Evolutionary conservation across 2,797 vertebrate species (phyloP), one percentile per base, ranked within the genome.

Genomic region (Girardinus metallicus): DNA sequence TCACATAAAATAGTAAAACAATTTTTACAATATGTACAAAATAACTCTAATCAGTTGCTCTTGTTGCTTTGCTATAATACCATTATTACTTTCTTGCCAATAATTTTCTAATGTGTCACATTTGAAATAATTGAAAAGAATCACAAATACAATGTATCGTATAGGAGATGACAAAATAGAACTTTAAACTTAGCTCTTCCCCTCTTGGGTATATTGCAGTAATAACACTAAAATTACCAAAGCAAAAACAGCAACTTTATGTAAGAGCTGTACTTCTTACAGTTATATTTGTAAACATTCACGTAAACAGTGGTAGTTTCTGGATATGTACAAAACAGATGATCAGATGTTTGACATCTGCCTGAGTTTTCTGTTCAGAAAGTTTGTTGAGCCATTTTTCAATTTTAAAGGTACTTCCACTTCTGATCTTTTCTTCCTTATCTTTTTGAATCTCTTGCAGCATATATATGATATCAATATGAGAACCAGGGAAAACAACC

Each of bases 331-430:
- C 73, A 88, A 76, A 77, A 73, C 51, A 80, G 85, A 88, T 82
- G 12, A 70, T 99, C 94, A 98, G 91, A 99, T 98, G 80, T 98
- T 98, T 74, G 97, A 98, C 93, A 98, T 97, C 86, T 97, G 97
- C 94, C 97, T 80, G 29, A 97, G 94, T 88, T 98, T 99, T 86
- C 96, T 97, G 90, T 98, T 97, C 87, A 96, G 91, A 86, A 95
- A 91, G 75, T 96, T 95, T 76, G 95, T 94, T 0, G 88, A 85
- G 83, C 96, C 96, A 83, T 97, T 95, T 93, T 96, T 97, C 87
- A 95, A 96, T 94, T 98, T 99, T 84, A 99, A 95, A 72, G 98
- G 98, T 79, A 98, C 97, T 91, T 99, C 97, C 82, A 97, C 95
- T 85, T 98, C 97, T 82, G 95, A 89, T 84, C 92, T 95, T 93